Percentiles rank a stretch among this genome's conserved stretches.
phyloP scores from a whole-genome alignment of 23 tunicate genomes.

The Botrylloides violaceus region DNA sequence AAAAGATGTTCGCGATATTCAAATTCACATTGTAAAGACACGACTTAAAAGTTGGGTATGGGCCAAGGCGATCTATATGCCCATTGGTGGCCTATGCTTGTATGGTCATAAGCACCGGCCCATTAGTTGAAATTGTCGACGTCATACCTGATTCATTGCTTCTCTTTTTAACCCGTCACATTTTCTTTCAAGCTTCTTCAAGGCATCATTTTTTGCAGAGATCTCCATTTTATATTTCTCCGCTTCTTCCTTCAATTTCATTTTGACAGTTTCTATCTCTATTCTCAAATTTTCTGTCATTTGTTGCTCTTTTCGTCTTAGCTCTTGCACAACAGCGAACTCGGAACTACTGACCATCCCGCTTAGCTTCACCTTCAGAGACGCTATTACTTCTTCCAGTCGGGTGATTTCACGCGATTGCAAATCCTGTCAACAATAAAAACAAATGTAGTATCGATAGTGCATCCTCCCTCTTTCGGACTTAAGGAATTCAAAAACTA shows the following conservation, averaged over 20 bases:
- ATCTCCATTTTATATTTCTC: constrained; percentile 41
- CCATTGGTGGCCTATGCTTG: too few relatives aligned
- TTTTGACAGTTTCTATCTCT: constrained; percentile 35
- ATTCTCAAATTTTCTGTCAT: constrained; percentile 37
- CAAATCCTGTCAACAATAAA: background rate
- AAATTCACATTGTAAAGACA: too few relatives aligned
- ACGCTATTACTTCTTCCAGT: constrained; percentile 40
- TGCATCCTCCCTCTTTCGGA: too few relatives aligned
- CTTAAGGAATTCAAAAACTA: too few relatives aligned
- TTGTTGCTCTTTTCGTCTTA: constrained; percentile 37
- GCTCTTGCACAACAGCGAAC: constrained; percentile 39
- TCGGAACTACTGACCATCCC: constrained; percentile 53
- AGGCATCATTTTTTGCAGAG: constrained; percentile 47
- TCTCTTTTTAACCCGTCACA: constrained; percentile 12
- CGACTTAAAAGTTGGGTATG: too few relatives aligned
- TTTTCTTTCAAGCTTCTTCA: constrained; percentile 20
- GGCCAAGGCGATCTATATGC: too few relatives aligned
- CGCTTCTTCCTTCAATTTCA: constrained; percentile 56
- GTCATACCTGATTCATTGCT: background rate
- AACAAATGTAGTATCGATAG: too few relatives aligned
- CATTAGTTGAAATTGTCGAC: too few relatives aligned
- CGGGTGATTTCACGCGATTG: constrained; percentile 9
- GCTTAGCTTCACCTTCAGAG: constrained; percentile 28
- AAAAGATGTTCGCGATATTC: background rate
- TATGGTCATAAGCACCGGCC: too few relatives aligned